Base-by-base conservation (phyloP, 2,797 vertebrate genomes). In the Sebastes wilsoni region DNA sequence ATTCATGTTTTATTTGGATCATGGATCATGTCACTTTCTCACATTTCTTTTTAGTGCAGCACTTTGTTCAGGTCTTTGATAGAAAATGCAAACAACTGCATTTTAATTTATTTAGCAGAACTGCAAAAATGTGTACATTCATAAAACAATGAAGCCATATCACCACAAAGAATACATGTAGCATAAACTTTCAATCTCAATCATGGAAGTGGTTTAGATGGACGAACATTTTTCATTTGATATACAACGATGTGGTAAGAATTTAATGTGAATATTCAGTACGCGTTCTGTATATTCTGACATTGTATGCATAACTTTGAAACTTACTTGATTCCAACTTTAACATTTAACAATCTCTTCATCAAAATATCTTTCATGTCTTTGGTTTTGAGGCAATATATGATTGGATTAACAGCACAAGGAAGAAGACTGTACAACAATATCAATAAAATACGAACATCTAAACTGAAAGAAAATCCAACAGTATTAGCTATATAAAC, bases 331-430 rank as follows among this genome's bases (percentile, higher is more conserved):
- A 65, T 32, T 66, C 12, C 42, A 18, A 60, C 55, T 78, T 66
- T 83, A 7, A 46, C 12, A 8, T 8, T 38, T 27, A 67, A 38
- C 12, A 77, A 11, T 22, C 18, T 52, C 14, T 34, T 73, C 3
- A 55, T 75, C 16, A 91, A 72, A 28, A 64, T 64, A 1, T 85
- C 46, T 75, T 79, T 89, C 0, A 92, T 72, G 16, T 86, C 78
- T 66, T 80, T 73, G 9, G 86, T 91, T 74, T 84, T 95, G 80
- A 85, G 91, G 87, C 95, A 94, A 18, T 96, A 96, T 34, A 96
- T 94, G 34, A 96, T 71, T 2, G 92, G 95, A 38, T 96, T 96
- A 4, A 94, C 78, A 54, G 95, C 90, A 16, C 94, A 92, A 1
- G 95, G 95, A 32, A 95, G n/a, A 30, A 78, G 36, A 34, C 92